Evolutionary conservation across 2,113 vertebrate genomes (phyloP), one percentile per base, ranked within the genome.

Genomic region (Coryphaenoides rupestris): DNA sequence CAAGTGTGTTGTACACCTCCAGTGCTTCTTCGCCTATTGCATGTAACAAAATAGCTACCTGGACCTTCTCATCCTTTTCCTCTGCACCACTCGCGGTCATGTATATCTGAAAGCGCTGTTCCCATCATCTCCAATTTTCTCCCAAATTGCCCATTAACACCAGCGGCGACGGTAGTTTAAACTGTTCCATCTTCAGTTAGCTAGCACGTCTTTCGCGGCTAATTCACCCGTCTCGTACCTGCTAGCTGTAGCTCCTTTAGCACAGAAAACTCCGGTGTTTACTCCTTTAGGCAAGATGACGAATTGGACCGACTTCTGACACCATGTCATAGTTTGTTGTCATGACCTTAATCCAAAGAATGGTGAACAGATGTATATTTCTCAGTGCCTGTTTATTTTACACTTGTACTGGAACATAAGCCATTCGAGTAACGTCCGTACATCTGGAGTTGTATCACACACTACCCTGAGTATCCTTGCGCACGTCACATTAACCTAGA

Each of bases 121-220:
- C 46, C 62, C 61, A 63, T 64, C 68, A 50, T 52, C 55, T 49
- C 68, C 55, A 70, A 19, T 70, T 70, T 58, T 70, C 61, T n/a
- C 19, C 49, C 21, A 64, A 13, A 23, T 70, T 70, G 40, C 61
- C 46, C 3, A 33, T 64, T 10, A 54, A 4, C 55, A 63, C n/a
- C 15, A 66, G 22, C 17, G 55, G 46, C 19, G 64, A 19, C 13
- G 62, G 62, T 49, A 49, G 17, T 49, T 49, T 49, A 14, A 49
- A 49, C 47, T 17, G 47, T 4, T 49, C 47, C 47, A 49, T 49
- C 47, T 10, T 49, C n/a, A n/a, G n/a, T n/a, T n/a, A n/a, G n/a
- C n/a, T n/a, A n/a, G n/a, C n/a, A n/a, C n/a, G n/a, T n/a, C n/a
- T n/a, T n/a, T n/a, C n/a, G n/a, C n/a, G n/a, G n/a, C n/a, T n/a